Evolutionary conservation across 2,113 vertebrate species (phyloP), one percentile per base, ranked within the genome.

Genomic region (Ranitomeya imitator): DNA sequence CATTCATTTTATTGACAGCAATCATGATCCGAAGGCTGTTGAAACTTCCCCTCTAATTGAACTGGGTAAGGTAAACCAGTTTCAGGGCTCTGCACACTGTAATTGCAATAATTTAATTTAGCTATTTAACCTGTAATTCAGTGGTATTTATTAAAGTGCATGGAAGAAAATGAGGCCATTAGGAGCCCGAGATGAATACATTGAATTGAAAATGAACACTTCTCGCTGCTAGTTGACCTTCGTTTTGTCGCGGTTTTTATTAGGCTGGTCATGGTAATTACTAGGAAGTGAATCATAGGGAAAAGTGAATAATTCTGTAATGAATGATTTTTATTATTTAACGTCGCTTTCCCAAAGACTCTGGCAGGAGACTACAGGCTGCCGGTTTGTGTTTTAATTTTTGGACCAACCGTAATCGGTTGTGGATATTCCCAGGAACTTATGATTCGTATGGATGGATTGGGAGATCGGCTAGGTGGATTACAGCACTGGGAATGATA

Each of bases 41-140:
- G 93, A 94, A 93, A 94, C 95, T 93, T 96, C 93, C 93, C 93
- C 94, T 93, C 94, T 97, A 97, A 97, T 97, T 97, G 96, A 97
- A 96, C 95, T 94, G 93, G 95, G 95, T 96, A 96, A 96, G 96
- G 96, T 97, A 96, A 96, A 96, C 93, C 94, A 94, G 95, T 94
- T 96, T 96, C 95, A 95, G 93, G 94, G 95, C 95, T 94, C 94
- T 78, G 82, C 95, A 95, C 90, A 93, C 94, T 94, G 95, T 98
- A 98, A 98, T 98, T 96, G 97, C 96, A 94, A 94, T 99, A 97
- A 99, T 99, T 99, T 98, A 98, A 99, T 99, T 99, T 98, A 98
- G 97, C 98, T 97, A 97, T 98, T 99, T 99, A 99, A 99, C 97
- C 98, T 98, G 97, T 99, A 98, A 98, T 98, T 99, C 96, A 94